Percentiles rank a stretch among this genome's conserved stretches.
phyloP scores from a whole-genome alignment of 2,797 vertebrate species.

The Aphelocoma californica region DNA sequence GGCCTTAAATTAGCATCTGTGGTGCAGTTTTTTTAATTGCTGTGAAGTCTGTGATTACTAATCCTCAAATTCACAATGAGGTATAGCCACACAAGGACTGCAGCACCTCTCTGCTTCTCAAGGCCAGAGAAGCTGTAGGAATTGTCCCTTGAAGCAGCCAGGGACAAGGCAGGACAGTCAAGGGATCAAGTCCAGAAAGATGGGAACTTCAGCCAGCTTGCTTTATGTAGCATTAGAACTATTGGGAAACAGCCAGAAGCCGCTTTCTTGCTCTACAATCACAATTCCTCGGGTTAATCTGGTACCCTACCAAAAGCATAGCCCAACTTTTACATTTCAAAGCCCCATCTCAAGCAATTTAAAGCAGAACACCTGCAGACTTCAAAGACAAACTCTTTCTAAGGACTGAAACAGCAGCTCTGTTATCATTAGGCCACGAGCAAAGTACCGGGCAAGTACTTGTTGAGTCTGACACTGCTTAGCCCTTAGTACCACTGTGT shows the following conservation, averaged over 20 bases:
- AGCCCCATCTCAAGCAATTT: neutral
- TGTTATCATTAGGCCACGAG: neutral
- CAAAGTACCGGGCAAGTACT: neutral
- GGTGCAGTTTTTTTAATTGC: neutral
- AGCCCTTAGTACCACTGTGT: neutral
- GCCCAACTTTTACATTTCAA: neutral
- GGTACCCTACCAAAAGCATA: neutral
- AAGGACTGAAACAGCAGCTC: neutral
- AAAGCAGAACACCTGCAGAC: neutral
- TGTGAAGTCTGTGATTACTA: neutral
- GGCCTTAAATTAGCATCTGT: neutral
- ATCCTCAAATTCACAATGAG: neutral
- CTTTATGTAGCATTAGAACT: neutral
- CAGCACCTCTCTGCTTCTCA: neutral
- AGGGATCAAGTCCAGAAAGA: neutral
- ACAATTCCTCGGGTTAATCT: neutral
- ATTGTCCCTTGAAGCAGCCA: neutral
- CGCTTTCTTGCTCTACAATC: neutral
- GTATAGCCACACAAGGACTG: neutral
- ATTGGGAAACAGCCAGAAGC: neutral
- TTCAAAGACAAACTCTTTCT: neutral
- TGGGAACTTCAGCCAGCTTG: neutral
- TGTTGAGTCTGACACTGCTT: neutral
- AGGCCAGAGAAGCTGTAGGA: neutral
- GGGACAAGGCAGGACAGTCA: neutral